Evolutionary conservation across 1,140 invertebrate genomes (phyloP), one percentile per base, ranked within the genome.

Genomic region (Laodelphax striatellus): DNA sequence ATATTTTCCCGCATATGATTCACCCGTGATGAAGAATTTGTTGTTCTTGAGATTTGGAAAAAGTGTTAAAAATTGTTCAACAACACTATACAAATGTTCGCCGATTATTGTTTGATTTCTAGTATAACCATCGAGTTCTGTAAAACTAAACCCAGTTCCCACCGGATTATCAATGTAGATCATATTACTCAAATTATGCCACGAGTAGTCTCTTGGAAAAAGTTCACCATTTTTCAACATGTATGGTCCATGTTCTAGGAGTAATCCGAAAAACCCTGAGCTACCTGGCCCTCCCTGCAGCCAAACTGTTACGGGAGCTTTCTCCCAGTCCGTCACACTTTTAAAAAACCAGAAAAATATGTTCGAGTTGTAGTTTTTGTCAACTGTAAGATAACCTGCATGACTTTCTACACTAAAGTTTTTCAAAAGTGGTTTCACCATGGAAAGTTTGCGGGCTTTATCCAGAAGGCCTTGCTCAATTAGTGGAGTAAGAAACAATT

Each of bases 1-100:
- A 76, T 92, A 92, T 68, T 87, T 86, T 4, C 90, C 90, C 10
- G 80, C 91, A 73, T 94, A 94, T 11, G 90, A 93, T 74, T 94
- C 90, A 0, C 91, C 92, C 2, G 86, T 86, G 0, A 93, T 80
- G 74, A 81, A 91, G 65, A 91, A 89, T 31, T 82, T 80, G 62
- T 82, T 84, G 0, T 69, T 64, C 64, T 79, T 79, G 8, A 84
- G 68, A 64, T 87, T 80, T 5, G 82, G 81, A 65, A 89, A 90
- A 1, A 90, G 67, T 57, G 80, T 72, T 65, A 88, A 88, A 65
- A 90, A 85, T 67, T 90, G 87, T 28, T 34, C 22, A 16, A 64
- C 2, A 24, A 46, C 50, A 21, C 38, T 34, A 54, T 64, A 59
- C 28, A 64, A 22, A 46, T 62, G 52, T 19, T 59, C 31, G 2